Base-by-base conservation (phyloP, 2,797 vertebrate species). In the Notolepis coatsorum region DNA sequence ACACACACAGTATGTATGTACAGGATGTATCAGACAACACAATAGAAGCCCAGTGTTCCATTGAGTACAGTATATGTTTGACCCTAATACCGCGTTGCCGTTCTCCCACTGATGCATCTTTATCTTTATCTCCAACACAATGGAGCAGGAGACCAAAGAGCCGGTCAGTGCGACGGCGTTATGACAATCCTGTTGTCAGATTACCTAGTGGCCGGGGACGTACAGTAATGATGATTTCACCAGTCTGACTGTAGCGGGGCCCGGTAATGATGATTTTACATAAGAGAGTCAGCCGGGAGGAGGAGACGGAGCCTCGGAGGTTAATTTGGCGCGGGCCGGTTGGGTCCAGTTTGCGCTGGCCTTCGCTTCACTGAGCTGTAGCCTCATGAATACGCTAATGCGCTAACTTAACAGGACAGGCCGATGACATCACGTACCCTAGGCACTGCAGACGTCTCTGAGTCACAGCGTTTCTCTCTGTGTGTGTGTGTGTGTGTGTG, bases 331-430 rank as follows among this genome's bases (percentile, higher is more conserved):
- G 50, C 75, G 57, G 77, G 80, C 81, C 70, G 77, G 87, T 88
- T 82, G 45, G 60, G 84, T 80, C 82, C 84, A 76, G 79, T 86
- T 87, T 75, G 80, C 78, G 33, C 79, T 81, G 73, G 57, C 70
- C 82, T 66, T 70, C 48, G 60, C 77, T 83, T 75, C 81, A 77
- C 71, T 73, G 84, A 86, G 86, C 86, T 82, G 80, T 61, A 73
- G 84, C 87, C 85, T 89, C 73, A 72, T 75, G 76, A 88, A 89
- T 77, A 82, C 82, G 52, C 81, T 65, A 79, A 66, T 73, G 84
- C 79, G 60, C 81, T 93, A 91, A 93, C 85, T 65, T 73, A 87
- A 90, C 69, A 73, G 79, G 92, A 91, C 91, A 92, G 86, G 82
- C 87, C 78, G 82, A 90, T 93, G 90, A 93, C 90, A 86, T 91